Base-by-base conservation (phyloP, 2,888 invertebrate genomes). In the Diplolepis rosae region DNA sequence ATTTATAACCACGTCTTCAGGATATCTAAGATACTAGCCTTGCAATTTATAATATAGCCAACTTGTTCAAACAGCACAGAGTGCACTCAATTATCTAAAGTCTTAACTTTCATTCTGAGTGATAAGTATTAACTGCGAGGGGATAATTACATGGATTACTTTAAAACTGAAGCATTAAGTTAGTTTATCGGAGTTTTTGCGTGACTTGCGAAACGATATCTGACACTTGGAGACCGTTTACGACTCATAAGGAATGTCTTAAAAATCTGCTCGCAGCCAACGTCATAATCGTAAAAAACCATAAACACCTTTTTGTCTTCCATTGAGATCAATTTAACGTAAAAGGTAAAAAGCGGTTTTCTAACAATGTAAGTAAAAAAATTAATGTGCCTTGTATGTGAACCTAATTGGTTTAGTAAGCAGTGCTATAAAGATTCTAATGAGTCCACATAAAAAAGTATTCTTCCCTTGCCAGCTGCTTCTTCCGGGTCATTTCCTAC, bases 201-300 rank as follows among this genome's bases (percentile, higher is more conserved):
- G 71, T 71, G 61, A 61, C 69, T 73, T 69, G 68, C 69, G 68
- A 73, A 69, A 50, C 56, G 69, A 73, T 69, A 75, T 75, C 73
- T 71, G 73, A 73, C 70, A 72, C 70, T 75, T 68, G 68, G 42
- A 39, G 71, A 56, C 52, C 67, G 68, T 74, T 72, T 70, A 72
- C 35, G 75, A 74, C 51, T 61, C 68, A 66, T 72, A 72, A 72
- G 68, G 52, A 68, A 61, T 66, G 69, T 42, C 56, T 72, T 72
- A 65, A 72, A 69, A 56, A 72, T 65, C 67, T 69, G 45, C 50
- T 67, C 48, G 48, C 51, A 42, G 35, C 61, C 67, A 54, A 61
- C 52, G 45, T 75, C 67, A 75, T 77, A 78, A 80, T 80, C 78
- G 75, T 70, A 52, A 70, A 73, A 73, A 80, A 77, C 74, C 76